Evolutionary conservation across 2,797 vertebrate genomes (phyloP).

Genomic region (Lutjanus argentimaculatus): DNA sequence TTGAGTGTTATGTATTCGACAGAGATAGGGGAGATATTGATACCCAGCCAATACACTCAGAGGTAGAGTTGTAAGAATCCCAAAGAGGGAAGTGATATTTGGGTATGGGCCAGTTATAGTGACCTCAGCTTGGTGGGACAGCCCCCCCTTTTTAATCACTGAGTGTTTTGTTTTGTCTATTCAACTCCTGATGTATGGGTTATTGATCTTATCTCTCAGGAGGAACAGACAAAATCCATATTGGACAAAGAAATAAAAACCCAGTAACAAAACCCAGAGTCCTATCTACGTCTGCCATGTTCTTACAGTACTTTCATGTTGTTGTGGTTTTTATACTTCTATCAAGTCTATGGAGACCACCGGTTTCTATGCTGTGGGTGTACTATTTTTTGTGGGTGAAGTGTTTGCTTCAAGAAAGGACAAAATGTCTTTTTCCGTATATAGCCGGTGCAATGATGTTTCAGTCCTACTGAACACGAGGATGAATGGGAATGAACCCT

Average conservation of each 20-base stretch:
- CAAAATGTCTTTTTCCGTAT: slow-evolving; percentile 34
- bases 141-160: neutral
- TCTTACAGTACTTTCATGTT: slow-evolving; percentile 5
- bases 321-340: slow-evolving; percentile 1
- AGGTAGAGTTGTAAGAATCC: slow-evolving; percentile 4
- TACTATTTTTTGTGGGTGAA: slow-evolving; percentile 13
- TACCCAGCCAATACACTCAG: too few species aligned
- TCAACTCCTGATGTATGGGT: neutral
- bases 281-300: neutral
- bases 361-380: slow-evolving; percentile 2
- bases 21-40: too few species aligned
- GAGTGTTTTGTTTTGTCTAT: slow-evolving; percentile 1
- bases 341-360: slow-evolving; percentile 15
- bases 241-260: neutral
- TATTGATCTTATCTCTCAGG: neutral
- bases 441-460: slow-evolving; percentile 13
- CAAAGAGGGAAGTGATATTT: slow-evolving; percentile 7
- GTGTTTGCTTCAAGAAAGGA: slow-evolving; percentile 25
- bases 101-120: neutral
- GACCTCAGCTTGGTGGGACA: neutral
- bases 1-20: too few species aligned
- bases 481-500: slow-evolving; percentile 16
- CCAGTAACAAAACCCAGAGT: neutral
- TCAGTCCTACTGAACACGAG: neutral
- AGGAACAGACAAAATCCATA: slow-evolving; percentile 12